Evolutionary conservation across 2,113 vertebrate genomes (phyloP).

Genomic region (Cynocephalus volans): DNA sequence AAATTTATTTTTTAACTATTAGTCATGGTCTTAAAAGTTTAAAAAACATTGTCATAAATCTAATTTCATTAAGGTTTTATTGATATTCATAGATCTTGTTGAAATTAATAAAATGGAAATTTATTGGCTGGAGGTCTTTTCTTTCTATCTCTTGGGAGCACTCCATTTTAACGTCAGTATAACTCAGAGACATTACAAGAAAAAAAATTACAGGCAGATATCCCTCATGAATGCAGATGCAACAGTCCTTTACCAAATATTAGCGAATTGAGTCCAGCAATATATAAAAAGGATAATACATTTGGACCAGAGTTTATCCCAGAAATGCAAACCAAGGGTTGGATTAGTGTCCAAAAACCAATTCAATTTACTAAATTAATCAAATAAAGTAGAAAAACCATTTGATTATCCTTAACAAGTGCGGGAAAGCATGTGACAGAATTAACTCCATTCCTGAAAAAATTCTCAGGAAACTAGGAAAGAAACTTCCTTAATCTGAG

Average conservation of each 20-base stretch:
- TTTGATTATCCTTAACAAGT: not conserved
- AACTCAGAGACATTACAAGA: not conserved
- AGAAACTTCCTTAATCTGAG: not conserved
- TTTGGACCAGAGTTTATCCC: not conserved
- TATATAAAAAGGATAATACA: not conserved
- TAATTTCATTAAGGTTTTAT: not conserved
- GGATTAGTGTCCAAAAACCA: not conserved
- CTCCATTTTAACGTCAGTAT: not conserved
- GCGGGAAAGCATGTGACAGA: not conserved
- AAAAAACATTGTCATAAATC: conserved; percentile 17
- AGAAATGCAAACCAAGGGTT: not conserved
- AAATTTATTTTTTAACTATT: not conserved
- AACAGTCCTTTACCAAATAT: not conserved
- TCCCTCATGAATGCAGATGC: not conserved
- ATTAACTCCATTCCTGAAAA: not conserved
- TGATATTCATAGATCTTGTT: not conserved
- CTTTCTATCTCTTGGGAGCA: not conserved
- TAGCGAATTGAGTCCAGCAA: not conserved
- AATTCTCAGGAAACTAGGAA: not conserved
- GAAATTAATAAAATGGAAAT: conserved; percentile 15
- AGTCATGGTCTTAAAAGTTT: conserved; percentile 10
- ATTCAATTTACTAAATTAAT: conserved; percentile 6
- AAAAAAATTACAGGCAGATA: not conserved
- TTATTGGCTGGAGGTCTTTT: not conserved
- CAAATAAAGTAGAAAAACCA: not conserved